Evolutionary conservation across 1,140 invertebrate genomes (phyloP).

Genomic region (Ctenoplectra terminalis): DNA sequence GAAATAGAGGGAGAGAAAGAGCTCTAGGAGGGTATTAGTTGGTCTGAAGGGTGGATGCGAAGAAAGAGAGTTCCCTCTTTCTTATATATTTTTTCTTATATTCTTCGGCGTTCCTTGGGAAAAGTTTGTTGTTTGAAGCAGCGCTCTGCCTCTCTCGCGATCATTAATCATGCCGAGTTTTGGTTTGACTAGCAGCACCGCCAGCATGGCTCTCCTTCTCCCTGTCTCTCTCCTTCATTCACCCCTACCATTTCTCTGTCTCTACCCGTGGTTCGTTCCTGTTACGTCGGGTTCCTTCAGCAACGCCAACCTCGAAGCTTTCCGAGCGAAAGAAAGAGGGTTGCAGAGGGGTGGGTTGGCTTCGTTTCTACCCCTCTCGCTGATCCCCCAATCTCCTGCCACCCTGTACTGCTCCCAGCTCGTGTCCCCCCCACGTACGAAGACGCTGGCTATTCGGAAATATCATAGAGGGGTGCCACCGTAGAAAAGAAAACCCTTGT

Average conservation of each 20-base stretch:
- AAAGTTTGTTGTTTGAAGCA: constrained; percentile 87
- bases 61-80: constrained; percentile 84
- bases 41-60: constrained; percentile 83
- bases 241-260: constrained; percentile 35
- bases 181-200: constrained; percentile 85
- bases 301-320: constrained; percentile 62
- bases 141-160: constrained; percentile 81
- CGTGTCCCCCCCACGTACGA: constrained; percentile 37
- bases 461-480: constrained; percentile 64
- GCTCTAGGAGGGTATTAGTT: constrained; percentile 79
- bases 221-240: constrained; percentile 45
- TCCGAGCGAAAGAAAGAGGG: constrained; percentile 65
- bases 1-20: constrained; percentile 69
- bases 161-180: constrained; percentile 87
- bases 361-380: constrained; percentile 55
- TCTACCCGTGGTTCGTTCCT: constrained; percentile 59
- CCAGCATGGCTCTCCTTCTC: constrained; percentile 77
- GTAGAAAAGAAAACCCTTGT: constrained; percentile 60
- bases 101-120: constrained; percentile 84
- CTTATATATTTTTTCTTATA: constrained; percentile 84
- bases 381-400: constrained; percentile 57
- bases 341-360: constrained; percentile 48
- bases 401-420: too few relatives aligned
- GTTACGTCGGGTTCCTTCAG: constrained; percentile 64
- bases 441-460: constrained; percentile 54